Conservation (phyloP, 2,113 vertebrate genomes). For the Corythornis madagascariensis region DNA sequence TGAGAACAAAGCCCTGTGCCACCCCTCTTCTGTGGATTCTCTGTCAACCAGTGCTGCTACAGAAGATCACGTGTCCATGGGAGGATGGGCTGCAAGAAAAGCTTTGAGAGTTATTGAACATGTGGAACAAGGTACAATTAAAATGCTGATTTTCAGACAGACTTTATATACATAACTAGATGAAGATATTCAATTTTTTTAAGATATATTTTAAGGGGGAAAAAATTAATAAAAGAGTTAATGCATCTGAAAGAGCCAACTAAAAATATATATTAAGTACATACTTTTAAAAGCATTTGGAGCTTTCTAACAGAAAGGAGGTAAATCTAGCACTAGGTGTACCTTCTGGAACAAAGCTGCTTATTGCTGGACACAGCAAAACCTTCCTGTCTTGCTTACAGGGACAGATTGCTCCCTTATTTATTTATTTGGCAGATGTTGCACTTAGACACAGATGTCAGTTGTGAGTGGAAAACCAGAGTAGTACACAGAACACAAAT, state of each 20-base stretch:
- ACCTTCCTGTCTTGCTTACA: background rate
- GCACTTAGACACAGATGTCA: background rate
- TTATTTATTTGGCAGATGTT: background rate
- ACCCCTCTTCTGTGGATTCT: conserved; percentile 97
- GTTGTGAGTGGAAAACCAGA: background rate
- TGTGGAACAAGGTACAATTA: conserved; percentile 89
- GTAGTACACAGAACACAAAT: background rate
- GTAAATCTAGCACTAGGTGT: background rate
- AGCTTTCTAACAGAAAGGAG: background rate
- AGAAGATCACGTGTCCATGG: conserved; percentile 98
- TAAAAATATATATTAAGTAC: background rate
- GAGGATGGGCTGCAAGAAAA: conserved; percentile 98
- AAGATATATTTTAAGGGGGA: background rate
- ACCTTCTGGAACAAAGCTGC: background rate
- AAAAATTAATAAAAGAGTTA: background rate
- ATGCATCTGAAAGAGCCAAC: background rate
- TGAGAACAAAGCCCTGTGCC: conserved; percentile 96
- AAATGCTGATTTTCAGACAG: background rate
- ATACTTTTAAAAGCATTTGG: background rate
- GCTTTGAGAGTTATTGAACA: conserved; percentile 94
- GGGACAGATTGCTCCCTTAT: background rate
- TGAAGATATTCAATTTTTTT: background rate
- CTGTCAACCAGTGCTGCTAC: conserved; percentile 97
- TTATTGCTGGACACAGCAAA: background rate
- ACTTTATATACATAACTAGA: background rate